Percentiles rank a stretch among this genome's conserved stretches.
Conservation (phyloP, 2,113 vertebrate species). For the Oophaga pumilio region DNA sequence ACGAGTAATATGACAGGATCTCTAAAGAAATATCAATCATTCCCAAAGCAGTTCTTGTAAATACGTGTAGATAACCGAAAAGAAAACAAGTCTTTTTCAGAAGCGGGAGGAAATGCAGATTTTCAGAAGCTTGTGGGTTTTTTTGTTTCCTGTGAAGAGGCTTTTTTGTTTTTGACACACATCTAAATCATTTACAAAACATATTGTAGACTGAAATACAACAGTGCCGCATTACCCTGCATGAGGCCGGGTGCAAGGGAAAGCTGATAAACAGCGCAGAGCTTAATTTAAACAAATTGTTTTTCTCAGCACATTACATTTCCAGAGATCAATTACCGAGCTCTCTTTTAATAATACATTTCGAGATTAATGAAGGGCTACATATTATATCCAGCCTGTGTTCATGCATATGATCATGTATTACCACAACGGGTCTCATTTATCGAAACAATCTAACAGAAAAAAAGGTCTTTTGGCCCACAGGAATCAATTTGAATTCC, state of each 20-base stretch:
- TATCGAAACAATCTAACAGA: not conserved
- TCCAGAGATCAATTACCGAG: not conserved
- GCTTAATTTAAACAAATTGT: conserved; percentile 20
- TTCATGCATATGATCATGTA: not conserved
- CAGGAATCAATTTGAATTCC: not conserved
- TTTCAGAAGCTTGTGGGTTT: conserved; percentile 18
- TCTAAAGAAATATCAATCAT: conserved; percentile 73
- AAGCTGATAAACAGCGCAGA: not conserved
- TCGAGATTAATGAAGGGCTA: not conserved
- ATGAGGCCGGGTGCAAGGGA: not conserved
- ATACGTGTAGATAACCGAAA: conserved; percentile 59
- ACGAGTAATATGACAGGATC: conserved; percentile 74
- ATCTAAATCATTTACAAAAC: conserved; percentile 51
- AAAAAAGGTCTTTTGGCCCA: not conserved
- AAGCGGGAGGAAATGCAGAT: conserved; percentile 16
- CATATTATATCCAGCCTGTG: not conserved
- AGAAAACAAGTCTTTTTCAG: conserved; percentile 54
- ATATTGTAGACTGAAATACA: conserved; percentile 27
- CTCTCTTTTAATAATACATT: not conserved
- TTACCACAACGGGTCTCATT: not conserved
- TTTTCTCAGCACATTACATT: not conserved
- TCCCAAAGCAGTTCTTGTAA: conserved; percentile 68
- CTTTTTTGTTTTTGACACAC: conserved; percentile 41
- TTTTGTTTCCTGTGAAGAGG: conserved; percentile 38
- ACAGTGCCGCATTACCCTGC: conserved; percentile 4